These are phyloP conservation scores for Uria aalge DNA, from an alignment of 2,113 vertebrate species.

Conservation along the genomic window DNA sequence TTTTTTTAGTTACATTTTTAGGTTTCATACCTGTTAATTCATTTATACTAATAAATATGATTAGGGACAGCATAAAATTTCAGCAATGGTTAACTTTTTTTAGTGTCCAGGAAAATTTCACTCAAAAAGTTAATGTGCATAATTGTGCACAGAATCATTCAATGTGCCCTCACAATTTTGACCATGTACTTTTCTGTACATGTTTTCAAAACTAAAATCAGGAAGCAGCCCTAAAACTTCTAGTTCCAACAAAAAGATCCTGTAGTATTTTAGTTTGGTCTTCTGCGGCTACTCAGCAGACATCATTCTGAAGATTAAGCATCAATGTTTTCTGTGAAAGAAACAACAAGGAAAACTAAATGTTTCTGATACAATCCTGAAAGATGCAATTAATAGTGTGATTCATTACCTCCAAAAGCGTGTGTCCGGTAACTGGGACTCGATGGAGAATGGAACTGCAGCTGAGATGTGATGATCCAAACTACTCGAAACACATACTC, in stretches of 20 bases:
- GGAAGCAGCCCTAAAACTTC: neutral
- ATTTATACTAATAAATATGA: neutral
- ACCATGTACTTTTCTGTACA: neutral
- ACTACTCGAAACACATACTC: constrained; percentile 74
- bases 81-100: neutral
- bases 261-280: neutral
- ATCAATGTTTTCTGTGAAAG: neutral
- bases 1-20: neutral
- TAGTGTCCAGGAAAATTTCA: neutral
- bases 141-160: neutral
- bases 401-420: constrained; percentile 73
- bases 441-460: constrained; percentile 64
- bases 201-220: neutral
- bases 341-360: neutral
- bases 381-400: neutral
- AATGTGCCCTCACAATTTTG: neutral
- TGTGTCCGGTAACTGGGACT: constrained; percentile 72
- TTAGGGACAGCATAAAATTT: neutral
- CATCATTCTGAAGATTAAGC: neutral
- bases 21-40: neutral
- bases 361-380: neutral
- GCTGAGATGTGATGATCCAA: constrained; percentile 75
- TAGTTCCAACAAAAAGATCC: neutral
- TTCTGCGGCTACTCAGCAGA: neutral
- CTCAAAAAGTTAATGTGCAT: neutral